Evolutionary conservation across 2,113 vertebrate species (phyloP).

Genomic region (Cricetomys ansorgei): DNA sequence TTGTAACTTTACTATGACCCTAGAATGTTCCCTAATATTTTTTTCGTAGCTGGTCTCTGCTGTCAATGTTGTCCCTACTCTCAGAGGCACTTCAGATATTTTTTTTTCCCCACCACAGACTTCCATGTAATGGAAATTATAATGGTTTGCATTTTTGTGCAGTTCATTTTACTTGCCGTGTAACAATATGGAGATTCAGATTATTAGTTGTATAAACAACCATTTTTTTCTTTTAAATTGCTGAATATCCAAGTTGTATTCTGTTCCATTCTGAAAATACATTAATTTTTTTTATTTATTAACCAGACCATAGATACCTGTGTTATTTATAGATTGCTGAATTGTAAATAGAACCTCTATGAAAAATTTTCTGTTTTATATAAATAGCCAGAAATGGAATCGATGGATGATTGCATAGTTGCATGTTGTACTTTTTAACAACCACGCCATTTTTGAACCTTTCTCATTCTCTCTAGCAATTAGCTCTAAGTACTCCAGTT

Average conservation of each 20-base stretch:
- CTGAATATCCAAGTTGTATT: background rate
- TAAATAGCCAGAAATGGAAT: background rate
- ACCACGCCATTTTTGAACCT: background rate
- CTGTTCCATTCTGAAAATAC: background rate
- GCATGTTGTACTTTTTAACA: background rate
- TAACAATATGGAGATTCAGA: background rate
- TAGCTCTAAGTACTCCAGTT: background rate
- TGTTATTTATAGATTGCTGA: background rate
- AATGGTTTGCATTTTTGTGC: background rate
- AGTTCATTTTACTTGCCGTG: background rate
- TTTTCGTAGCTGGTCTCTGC: background rate
- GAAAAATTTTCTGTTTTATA: background rate
- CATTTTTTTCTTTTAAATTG: background rate
- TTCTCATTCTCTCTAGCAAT: background rate
- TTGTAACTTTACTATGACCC: background rate
- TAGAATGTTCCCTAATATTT: background rate
- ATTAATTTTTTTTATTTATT: background rate
- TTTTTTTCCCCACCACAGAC: background rate
- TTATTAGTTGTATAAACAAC: background rate
- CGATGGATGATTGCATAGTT: background rate
- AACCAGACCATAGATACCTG: background rate
- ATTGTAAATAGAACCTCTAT: background rate
- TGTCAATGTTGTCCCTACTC: rapidly evolving
- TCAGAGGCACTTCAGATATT: background rate
- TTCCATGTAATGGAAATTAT: background rate